phyloP scores from a whole-genome alignment of 2,888 invertebrate genomes.

The Agapostemon virescens region DNA sequence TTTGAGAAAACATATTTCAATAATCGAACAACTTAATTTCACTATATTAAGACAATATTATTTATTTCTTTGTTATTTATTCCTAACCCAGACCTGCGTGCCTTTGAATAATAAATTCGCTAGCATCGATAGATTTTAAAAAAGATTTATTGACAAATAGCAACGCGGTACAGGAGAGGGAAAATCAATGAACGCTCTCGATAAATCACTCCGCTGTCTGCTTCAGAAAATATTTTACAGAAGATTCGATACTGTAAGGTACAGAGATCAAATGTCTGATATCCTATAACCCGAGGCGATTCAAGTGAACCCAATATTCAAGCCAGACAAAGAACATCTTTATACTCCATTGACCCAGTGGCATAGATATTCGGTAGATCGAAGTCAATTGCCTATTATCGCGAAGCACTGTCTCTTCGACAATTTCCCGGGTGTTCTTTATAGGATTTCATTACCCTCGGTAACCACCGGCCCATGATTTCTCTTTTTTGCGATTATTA shows the following conservation, averaged over 20 bases:
- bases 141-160: neutral
- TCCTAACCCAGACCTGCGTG: no score
- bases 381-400: slow-evolving; percentile 22
- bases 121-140: neutral
- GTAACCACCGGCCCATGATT: neutral
- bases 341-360: slow-evolving; percentile 13
- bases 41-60: no score
- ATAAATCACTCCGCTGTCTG: neutral
- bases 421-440: slow-evolving; percentile 8
- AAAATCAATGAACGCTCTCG: neutral
- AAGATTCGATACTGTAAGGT: slow-evolving; percentile 7
- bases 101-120: neutral
- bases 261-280: slow-evolving; percentile 10
- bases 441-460: neutral
- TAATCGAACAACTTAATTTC: no score
- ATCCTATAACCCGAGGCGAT: slow-evolving; percentile 5
- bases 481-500: neutral
- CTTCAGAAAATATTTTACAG: neutral
- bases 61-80: no score
- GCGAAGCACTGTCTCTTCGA: slow-evolving; percentile 2
- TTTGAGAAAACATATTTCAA: no score
- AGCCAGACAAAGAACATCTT: slow-evolving; percentile 7
- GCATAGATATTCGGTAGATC: neutral
- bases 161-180: neutral
- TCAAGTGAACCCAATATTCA: slow-evolving; percentile 5